phyloP scores from a whole-genome alignment of 2,888 invertebrate genomes.

The Conops quadrifasciatus region DNA sequence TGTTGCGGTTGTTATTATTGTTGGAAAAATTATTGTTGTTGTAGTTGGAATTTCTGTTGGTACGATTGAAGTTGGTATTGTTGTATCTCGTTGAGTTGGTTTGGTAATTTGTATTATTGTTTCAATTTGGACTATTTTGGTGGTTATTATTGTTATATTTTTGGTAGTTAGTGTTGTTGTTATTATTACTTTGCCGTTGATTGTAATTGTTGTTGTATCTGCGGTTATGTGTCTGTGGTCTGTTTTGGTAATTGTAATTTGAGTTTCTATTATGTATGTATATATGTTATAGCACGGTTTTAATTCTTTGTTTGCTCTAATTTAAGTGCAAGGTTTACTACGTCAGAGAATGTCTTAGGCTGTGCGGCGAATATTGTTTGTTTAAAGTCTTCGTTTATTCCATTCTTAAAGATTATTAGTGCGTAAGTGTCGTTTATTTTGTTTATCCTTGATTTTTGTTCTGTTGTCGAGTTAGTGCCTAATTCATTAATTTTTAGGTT shows the following conservation, averaged over 20 bases:
- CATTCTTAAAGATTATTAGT: constrained; percentile 7
- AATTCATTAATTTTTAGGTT: not conserved
- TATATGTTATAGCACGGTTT: not conserved
- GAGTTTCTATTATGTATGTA: too few relatives aligned
- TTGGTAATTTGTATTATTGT: not conserved
- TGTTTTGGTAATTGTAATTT: too few relatives aligned
- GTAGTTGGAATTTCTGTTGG: not conserved
- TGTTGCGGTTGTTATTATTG: not conserved
- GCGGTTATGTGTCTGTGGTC: too few relatives aligned
- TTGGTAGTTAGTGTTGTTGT: too few relatives aligned
- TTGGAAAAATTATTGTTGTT: too few relatives aligned
- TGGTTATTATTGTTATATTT: not conserved
- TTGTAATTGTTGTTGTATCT: too few relatives aligned
- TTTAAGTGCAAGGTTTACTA: not conserved
- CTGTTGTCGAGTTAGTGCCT: not conserved
- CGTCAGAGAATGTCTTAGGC: not conserved
- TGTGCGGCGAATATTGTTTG: not conserved
- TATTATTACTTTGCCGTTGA: too few relatives aligned
- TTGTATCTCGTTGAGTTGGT: not conserved
- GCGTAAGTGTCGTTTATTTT: constrained; percentile 10
- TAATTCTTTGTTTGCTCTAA: not conserved
- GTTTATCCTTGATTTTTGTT: constrained; percentile 2
- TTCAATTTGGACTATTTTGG: not conserved
- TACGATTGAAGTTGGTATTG: not conserved
- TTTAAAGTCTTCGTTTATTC: constrained; percentile 1